These are phyloP conservation scores for Podiceps cristatus DNA, from an alignment of 2,113 vertebrate genomes.

Conservation along the genomic window DNA sequence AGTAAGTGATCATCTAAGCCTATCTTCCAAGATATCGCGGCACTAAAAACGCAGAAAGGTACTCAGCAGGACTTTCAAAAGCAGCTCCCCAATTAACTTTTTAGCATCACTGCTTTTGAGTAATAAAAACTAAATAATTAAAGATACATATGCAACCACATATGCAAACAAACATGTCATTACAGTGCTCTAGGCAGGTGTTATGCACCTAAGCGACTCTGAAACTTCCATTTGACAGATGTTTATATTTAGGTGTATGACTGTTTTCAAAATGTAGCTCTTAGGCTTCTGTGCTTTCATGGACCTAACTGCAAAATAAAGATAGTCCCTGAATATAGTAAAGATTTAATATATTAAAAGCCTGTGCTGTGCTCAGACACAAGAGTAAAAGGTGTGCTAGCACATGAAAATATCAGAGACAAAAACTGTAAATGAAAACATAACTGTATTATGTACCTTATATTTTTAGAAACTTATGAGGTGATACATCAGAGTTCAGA, in stretches of 20 bases:
- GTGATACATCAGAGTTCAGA: background rate
- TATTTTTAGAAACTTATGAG: background rate
- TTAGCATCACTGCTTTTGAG: background rate
- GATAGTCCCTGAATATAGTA: background rate
- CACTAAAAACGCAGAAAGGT: background rate
- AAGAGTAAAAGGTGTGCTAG: background rate
- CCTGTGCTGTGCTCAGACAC: background rate
- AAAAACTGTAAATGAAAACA: background rate
- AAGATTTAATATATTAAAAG: background rate
- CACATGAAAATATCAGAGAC: background rate
- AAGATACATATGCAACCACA: background rate
- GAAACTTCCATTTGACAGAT: background rate
- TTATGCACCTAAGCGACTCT: background rate
- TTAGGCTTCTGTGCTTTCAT: background rate
- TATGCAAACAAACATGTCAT: background rate
- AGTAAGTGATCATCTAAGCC: background rate
- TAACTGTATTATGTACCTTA: too few species aligned
- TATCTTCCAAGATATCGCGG: background rate
- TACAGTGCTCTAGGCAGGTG: background rate
- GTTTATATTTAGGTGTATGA: background rate
- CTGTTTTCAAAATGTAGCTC: background rate
- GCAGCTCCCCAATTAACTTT: background rate
- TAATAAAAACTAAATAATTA: background rate
- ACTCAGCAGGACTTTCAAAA: background rate
- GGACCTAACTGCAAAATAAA: background rate